These are phyloP conservation scores for Pan troglodytes DNA, from an alignment of 2,113 vertebrate genomes.

Conservation along the genomic window NHGRI_mPanTro3-v2.1_pri NC_072401.2:75762001-75762500, in stretches of 20 bases:
- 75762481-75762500: constrained; percentile 82
- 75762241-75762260: not conserved
- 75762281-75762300: constrained; percentile 37
- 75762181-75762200: not conserved
- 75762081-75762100: constrained; percentile 45
- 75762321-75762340: constrained; percentile 81
- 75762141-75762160: constrained; percentile 45
- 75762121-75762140: constrained; percentile 55
- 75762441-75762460: constrained; percentile 85
- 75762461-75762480: constrained; percentile 79
- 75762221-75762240: not conserved
- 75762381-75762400: constrained; percentile 87
- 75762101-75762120: constrained; percentile 47
- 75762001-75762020: constrained; percentile 90
- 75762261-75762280: constrained; percentile 10
- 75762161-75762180: constrained; percentile 11
- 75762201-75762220: not conserved
- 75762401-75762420: constrained; percentile 89
- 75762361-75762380: constrained; percentile 86
- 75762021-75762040: constrained; percentile 82
- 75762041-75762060: constrained; percentile 75
- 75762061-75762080: constrained; percentile 69
- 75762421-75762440: constrained; percentile 84
- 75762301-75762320: constrained; percentile 59
- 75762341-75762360: constrained; percentile 83